Evolutionary conservation across 1,140 invertebrate genomes (phyloP).

Genomic region (Musca vetustissima): DNA sequence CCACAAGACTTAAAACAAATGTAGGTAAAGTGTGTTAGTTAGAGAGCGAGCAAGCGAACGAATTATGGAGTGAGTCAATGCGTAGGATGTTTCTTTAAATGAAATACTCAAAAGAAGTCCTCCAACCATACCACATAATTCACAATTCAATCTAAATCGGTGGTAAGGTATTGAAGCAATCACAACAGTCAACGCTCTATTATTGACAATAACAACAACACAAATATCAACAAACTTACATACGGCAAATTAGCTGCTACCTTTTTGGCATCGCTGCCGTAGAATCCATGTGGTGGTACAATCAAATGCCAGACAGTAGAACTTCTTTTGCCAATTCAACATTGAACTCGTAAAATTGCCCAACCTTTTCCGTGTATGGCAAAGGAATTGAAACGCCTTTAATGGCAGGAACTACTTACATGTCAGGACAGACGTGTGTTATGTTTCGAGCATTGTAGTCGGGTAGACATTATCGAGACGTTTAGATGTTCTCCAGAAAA

Average conservation of each 20-base stretch:
- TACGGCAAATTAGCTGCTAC: not conserved
- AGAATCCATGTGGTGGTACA: not conserved
- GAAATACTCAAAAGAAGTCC: too few species aligned
- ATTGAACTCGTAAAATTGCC: not conserved
- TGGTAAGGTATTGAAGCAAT: not conserved
- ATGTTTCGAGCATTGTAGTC: not conserved
- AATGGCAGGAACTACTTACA: not conserved
- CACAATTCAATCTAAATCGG: not conserved
- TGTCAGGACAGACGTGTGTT: not conserved
- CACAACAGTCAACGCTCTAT: not conserved
- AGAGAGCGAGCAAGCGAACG: too few species aligned
- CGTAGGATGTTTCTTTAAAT: too few species aligned
- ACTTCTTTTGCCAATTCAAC: not conserved
- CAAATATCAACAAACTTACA: not conserved
- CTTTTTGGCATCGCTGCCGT: not conserved
- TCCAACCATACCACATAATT: too few species aligned
- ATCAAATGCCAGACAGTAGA: too few species aligned
- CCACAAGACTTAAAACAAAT: not conserved
- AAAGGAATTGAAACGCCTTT: slow-evolving; percentile 10
- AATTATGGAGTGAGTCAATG: not conserved
- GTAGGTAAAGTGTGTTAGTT: too few species aligned
- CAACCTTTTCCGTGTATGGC: slow-evolving; percentile 8
- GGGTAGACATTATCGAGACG: slow-evolving; percentile 15
- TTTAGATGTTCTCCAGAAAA: not conserved
- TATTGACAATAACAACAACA: not conserved